Base-by-base conservation (phyloP, 2,888 invertebrate genomes). In the Tethea ocularis region DNA sequence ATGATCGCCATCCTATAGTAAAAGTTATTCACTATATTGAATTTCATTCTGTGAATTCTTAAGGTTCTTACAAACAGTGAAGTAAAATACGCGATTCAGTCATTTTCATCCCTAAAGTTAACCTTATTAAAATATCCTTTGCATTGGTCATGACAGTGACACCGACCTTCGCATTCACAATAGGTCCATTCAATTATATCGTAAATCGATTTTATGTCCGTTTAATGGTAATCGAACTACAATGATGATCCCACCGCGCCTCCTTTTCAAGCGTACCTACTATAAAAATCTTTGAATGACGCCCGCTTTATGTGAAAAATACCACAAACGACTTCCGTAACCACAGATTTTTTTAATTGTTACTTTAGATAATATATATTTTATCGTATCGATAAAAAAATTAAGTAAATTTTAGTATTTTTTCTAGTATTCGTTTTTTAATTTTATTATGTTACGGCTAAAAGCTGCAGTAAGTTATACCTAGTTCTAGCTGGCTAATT, bases 171-270 rank as follows among this genome's bases (percentile, higher is more conserved):
- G 63, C 57, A 59, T 63, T 66, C n/a, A 85, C 85, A 86, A 87
- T 84, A 67, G 72, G 65, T 65, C 77, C 72, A 88, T 88, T 86
- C 79, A 85, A 84, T 82, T 73, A 75, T 76, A 78, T 81, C 78
- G 84, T 86, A 81, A 86, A 87, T 80, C 75, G 82, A 73, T 85
- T 91, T 87, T 86, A 91, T 85, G 82, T 84, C 66, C 80, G 78
- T 85, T 84, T 84, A 81, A 91, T 89, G 83, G 78, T 82, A 83
- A 87, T 85, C 82, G 66, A 60, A 70, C 64, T 63, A 85, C 87
- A 87, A 88, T 86, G 71, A 75, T 62, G 65, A 58, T 62, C 60
- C 61, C 57, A 75, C 74, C 88, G 77, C 88, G 73, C 90, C 90
- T 82, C 72, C 78, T 74, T 81, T 82, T 77, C 69, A 84, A 73